Evolutionary conservation across 1,140 invertebrate species (phyloP), one percentile per base, ranked within the genome.

Genomic region (Campoletis sonorensis): DNA sequence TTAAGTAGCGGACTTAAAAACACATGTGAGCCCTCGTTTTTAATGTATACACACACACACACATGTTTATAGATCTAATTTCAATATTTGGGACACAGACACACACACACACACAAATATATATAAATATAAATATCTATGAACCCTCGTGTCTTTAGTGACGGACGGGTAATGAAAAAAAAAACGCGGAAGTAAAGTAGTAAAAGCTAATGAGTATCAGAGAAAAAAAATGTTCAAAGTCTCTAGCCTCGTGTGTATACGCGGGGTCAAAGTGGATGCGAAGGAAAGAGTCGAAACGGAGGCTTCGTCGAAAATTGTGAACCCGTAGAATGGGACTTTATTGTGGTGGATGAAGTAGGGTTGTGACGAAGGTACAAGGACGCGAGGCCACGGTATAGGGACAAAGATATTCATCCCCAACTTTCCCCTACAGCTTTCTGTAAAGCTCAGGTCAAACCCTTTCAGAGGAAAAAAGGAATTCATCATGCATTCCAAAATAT

Each of bases 1-100:
- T 27, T 70, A 84, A 83, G 76, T 73, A 49, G 40, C 16, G 51
- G 8, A 75, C 67, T 70, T 70, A 70, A 15, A 70, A 70, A 64
- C 61, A 64, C 37, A 51, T 64, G 26, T 30, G 61, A 61, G 77
- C 16, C 58, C 27, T 23, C 13, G 54, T 27, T 30, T 71, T 49
- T 73, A 72, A 71, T 80, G 51, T 54, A 58, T 1, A 23, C 54
- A 21, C 4, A 71, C 77, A 45, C 15, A 58, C 18, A 23, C 54
- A 21, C 4, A 21, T 13, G 13, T 7, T 2, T 8, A 58, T 13
- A 10, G 13, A 54, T 54, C 13, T 54, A 54, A 54, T 54, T 4
- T 33, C 30, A 33, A 54, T 54, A 10, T 54, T 16, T 5, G 3
- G 13, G 3, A 54, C 15, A 54, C 18, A 58, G 5, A 21, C 54